These are phyloP conservation scores for Acrocephalus scirpaceus DNA, from an alignment of 2,797 vertebrate species.

Conservation along the genomic window DNA sequence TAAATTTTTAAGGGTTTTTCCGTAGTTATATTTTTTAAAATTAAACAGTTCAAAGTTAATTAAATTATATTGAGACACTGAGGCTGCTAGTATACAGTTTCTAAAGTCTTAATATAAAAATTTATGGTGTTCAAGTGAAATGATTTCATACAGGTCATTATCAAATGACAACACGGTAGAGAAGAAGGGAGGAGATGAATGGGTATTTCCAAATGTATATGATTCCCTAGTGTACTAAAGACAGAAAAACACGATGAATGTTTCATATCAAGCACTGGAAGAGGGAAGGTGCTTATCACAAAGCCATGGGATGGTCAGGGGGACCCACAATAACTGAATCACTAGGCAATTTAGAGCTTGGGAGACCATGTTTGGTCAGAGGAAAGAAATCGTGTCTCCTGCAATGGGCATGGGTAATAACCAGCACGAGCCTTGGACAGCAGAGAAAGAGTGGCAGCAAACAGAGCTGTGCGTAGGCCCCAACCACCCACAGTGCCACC, in stretches of 20 bases:
- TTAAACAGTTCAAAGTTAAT: neutral
- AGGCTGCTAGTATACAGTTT: neutral
- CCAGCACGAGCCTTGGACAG: neutral
- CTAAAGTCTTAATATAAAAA: neutral
- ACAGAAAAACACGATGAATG: neutral
- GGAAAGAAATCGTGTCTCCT: neutral
- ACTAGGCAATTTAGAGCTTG: neutral
- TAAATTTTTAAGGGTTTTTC: neutral
- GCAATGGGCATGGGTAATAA: fast-evolving
- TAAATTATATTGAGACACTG: neutral
- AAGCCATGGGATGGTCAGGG: neutral
- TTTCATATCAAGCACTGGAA: neutral
- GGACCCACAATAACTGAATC: neutral
- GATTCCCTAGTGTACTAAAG: neutral
- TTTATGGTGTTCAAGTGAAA: neutral
- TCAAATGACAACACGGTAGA: neutral
- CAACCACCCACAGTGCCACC: neutral
- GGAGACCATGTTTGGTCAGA: neutral
- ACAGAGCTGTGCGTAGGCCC: neutral
- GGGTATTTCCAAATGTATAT: neutral
- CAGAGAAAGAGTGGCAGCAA: neutral
- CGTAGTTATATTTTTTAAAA: neutral
- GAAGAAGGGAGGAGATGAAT: neutral
- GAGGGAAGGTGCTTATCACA: neutral
- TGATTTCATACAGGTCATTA: neutral